These are phyloP conservation scores for Labroides dimidiatus DNA, from an alignment of 2,797 vertebrate species.

Conservation along the genomic window DNA sequence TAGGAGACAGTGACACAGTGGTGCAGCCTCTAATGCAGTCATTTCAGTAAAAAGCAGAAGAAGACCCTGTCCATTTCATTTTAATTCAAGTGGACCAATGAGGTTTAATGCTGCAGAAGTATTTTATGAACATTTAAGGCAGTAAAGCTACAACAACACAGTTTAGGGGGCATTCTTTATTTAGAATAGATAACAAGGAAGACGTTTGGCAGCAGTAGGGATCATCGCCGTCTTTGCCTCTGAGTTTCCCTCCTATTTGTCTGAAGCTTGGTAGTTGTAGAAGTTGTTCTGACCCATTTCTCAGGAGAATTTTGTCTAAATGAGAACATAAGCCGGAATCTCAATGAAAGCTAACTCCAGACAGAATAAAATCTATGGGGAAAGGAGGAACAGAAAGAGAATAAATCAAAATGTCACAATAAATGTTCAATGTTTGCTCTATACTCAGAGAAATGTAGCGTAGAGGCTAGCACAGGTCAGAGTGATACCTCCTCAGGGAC, in stretches of 20 bases:
- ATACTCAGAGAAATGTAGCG: conserved; percentile 38
- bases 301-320: conserved; percentile 40
- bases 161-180: conserved; percentile 31
- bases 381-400: conserved; percentile 44
- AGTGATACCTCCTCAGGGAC: conserved; percentile 65
- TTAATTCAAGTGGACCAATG: conserved; percentile 41
- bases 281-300: conserved; percentile 33
- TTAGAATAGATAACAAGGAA: conserved; percentile 32
- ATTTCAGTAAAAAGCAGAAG: conserved; percentile 1
- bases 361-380: conserved; percentile 36
- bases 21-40: conserved; percentile 9
- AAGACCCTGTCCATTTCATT: conserved; percentile 28
- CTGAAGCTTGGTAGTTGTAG: conserved; percentile 26
- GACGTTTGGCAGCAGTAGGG: conserved; percentile 34
- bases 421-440: conserved; percentile 69
- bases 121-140: conserved; percentile 20
- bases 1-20: conserved; percentile 18
- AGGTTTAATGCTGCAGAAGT: conserved; percentile 8
- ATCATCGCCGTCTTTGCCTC: conserved; percentile 13
- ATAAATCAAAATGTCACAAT: conserved; percentile 67
- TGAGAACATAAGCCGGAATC: conserved; percentile 53
- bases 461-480: conserved; percentile 57
- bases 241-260: conserved; percentile 48
- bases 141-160: not conserved
- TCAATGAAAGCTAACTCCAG: conserved; percentile 56